A percentile compares a stretch with the other conserved stretches of the same genome.
phyloP scores from a whole-genome alignment of 2,888 invertebrate species.

The Anodontia alba region DNA sequence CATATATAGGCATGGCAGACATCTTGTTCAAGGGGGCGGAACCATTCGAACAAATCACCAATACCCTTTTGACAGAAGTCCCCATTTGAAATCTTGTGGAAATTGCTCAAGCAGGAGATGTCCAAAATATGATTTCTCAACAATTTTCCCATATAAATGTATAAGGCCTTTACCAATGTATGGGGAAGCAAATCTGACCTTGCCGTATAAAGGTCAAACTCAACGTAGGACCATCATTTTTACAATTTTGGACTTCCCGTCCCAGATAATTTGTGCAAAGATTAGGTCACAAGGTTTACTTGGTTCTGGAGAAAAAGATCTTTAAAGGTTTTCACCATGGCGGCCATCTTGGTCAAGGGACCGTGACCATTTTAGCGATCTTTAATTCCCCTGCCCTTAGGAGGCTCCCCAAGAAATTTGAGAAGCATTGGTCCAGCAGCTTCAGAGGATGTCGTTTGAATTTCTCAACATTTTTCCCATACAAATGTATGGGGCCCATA shows the following conservation, averaged over 20 bases:
- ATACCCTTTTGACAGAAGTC: too few relatives aligned
- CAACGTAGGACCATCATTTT: not conserved
- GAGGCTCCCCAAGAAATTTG: not conserved
- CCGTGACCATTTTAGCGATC: not conserved
- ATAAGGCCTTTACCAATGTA: not conserved
- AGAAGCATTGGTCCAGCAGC: not conserved
- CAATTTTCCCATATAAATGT: not conserved
- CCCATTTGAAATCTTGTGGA: too few relatives aligned
- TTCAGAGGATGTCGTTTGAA: too few relatives aligned
- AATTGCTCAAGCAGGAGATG: too few relatives aligned
- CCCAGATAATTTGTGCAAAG: not conserved
- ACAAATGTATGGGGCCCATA: too few relatives aligned
- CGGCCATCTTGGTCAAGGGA: not conserved
- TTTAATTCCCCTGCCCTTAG: not conserved
- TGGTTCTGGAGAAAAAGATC: not conserved
- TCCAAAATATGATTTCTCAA: not conserved
- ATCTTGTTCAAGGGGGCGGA: too few relatives aligned
- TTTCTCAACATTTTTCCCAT: too few relatives aligned
- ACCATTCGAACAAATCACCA: too few relatives aligned
- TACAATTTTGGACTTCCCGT: not conserved
- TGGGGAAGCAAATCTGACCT: not conserved
- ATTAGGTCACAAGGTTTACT: not conserved
- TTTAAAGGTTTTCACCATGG: not conserved
- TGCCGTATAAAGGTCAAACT: not conserved
- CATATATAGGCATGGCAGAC: too few relatives aligned